Evolutionary conservation across 2,113 vertebrate genomes (phyloP), one percentile per base, ranked within the genome.

Genomic region (Melanocharis versteri): DNA sequence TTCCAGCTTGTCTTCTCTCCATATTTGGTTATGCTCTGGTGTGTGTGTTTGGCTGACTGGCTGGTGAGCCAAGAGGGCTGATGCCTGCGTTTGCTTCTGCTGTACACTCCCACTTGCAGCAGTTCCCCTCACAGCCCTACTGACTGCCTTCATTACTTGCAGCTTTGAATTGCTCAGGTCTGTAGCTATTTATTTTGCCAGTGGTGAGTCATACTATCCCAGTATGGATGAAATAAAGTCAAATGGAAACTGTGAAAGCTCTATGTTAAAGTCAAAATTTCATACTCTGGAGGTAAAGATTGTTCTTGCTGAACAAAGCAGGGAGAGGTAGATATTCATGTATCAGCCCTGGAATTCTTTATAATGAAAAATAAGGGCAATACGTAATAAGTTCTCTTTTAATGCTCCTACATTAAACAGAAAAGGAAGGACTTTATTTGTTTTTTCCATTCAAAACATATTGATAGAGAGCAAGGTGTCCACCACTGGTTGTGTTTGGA

Each of bases 91-190:
- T 61, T 83, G 8, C 45, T 69, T n/a, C 39, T 39, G 58, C 53
- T n/a, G 8, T 15, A 12, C 0, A 2, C 27, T 71, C 1, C 4
- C 8, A 9, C 35, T 50, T 45, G 45, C 58, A 73, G 54, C 42
- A 73, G 27, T 19, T 80, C 47, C 27, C 40, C 39, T 77, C 35
- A 42, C 16, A 73, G 68, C 15, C 27, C 24, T 56, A 1, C 47
- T 51, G 22, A 44, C 24, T 3, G 0, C 30, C 51, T 58, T 77
- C 30, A 4, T 42, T 47, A 30, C 30, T 54, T 58, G 8, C 2
- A 17, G 26, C 28, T 77, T 78, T 40, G 54, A 61, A 40, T 61
- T 6, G 2, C 28, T 80, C 20, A 30, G 19, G 30, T 70, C 33
- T 78, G 30, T 26, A 48, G 57, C 35, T 27, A 16, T 85, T 88